A percentile compares a stretch with the other conserved stretches of the same genome.
Evolutionary conservation across 2,113 vertebrate genomes (phyloP).

Genomic region (Himantopus leucocephalus): DNA sequence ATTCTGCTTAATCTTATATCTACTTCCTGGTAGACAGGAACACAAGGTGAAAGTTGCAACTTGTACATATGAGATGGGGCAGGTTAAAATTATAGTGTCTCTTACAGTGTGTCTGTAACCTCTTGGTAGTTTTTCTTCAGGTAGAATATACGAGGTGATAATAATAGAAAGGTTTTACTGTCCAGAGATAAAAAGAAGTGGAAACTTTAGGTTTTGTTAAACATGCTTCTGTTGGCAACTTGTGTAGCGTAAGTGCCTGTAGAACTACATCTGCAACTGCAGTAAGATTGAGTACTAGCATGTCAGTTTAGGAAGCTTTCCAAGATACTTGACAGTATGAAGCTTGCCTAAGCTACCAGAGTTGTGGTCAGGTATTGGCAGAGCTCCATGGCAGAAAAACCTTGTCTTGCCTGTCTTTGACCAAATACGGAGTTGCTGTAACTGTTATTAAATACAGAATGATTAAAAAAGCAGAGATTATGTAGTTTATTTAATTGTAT

Average conservation of each 20-base stretch:
- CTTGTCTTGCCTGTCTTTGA: background rate
- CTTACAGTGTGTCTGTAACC: background rate
- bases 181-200: background rate
- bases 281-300: background rate
- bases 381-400: background rate
- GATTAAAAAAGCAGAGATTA: background rate
- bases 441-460: background rate
- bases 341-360: slow-evolving; percentile 23
- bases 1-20: background rate
- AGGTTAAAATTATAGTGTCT: background rate
- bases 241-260: rapidly evolving
- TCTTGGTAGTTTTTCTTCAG: background rate
- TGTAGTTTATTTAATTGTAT: background rate
- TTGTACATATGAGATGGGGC: background rate
- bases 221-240: background rate
- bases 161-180: background rate
- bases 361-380: slow-evolving; percentile 40
- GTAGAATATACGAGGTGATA: background rate
- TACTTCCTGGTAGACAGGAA: background rate
- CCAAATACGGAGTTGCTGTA: slow-evolving; percentile 11
- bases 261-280: background rate
- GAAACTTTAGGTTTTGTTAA: background rate
- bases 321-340: background rate
- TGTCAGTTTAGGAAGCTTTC: slow-evolving; percentile 44
- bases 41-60: background rate